A percentile compares a stretch with the other conserved stretches of the same genome.
phyloP scores from a whole-genome alignment of 2,888 invertebrate genomes.

The Cryptus armator region DNA sequence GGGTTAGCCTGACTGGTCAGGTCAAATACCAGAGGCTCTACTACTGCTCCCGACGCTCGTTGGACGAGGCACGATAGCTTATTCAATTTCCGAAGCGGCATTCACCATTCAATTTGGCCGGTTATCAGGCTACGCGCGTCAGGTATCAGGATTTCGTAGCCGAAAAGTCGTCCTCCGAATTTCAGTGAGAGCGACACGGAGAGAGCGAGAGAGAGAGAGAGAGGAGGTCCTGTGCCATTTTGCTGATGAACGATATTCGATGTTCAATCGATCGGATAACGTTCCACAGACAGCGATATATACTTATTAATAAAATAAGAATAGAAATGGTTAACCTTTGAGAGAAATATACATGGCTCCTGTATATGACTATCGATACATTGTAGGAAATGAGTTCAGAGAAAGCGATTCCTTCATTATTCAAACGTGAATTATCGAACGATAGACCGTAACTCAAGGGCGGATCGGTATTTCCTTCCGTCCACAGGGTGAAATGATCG shows the following conservation, averaged over 20 bases:
- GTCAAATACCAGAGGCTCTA: constrained; percentile 81
- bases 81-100: constrained; percentile 84
- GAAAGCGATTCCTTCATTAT: constrained; percentile 43
- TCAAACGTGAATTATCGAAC: constrained; percentile 50
- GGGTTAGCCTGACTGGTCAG: constrained; percentile 71
- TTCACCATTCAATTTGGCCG: constrained; percentile 82
- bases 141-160: constrained; percentile 77
- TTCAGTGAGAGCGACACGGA: neutral
- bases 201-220: neutral
- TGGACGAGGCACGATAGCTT: constrained; percentile 79
- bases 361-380: neutral
- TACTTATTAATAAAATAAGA: constrained; percentile 12
- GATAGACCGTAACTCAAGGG: constrained; percentile 15
- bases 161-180: constrained; percentile 54
- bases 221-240: constrained; percentile 19
- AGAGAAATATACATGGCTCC: neutral
- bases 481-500: constrained; percentile 35
- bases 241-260: constrained; percentile 32
- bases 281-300: constrained; percentile 15
- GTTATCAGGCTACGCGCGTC: constrained; percentile 79
- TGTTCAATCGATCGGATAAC: constrained; percentile 46
- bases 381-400: constrained; percentile 15
- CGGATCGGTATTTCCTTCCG: neutral
- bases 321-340: neutral
- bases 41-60: constrained; percentile 70